Evolutionary conservation across 1,140 invertebrate species (phyloP).

Genomic region (Himalopsyche phryganea): DNA sequence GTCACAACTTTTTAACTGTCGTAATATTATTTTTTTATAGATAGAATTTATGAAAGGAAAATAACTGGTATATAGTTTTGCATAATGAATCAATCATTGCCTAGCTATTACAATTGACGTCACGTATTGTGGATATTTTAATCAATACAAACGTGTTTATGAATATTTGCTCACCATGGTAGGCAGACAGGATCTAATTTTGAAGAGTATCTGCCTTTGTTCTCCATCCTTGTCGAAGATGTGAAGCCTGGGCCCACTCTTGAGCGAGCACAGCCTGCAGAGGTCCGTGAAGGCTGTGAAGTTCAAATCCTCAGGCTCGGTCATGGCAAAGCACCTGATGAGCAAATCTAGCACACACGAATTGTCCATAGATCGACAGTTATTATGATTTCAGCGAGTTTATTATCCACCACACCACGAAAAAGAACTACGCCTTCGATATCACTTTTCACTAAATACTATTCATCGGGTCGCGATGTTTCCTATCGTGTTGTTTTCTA

Average conservation of each 20-base stretch:
- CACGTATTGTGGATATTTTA: background rate
- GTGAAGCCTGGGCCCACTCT: slow-evolving; percentile 60
- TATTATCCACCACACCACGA: too few relatives aligned
- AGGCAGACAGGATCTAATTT: slow-evolving; percentile 63
- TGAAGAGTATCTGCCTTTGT: slow-evolving; percentile 64
- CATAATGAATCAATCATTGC: too few relatives aligned
- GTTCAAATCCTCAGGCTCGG: slow-evolving; percentile 64
- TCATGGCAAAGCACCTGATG: slow-evolving; percentile 58
- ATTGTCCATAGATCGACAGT: slow-evolving; percentile 46
- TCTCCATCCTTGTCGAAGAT: slow-evolving; percentile 69
- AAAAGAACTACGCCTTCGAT: too few relatives aligned
- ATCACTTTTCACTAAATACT: too few relatives aligned
- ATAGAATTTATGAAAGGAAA: too few relatives aligned
- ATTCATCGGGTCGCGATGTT: background rate
- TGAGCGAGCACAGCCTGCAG: slow-evolving; percentile 64
- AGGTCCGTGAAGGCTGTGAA: slow-evolving; percentile 62
- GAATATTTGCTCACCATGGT: slow-evolving; percentile 56
- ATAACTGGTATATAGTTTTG: too few relatives aligned
- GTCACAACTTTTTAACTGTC: too few relatives aligned
- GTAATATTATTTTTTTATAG: too few relatives aligned
- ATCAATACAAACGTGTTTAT: background rate
- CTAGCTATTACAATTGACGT: too few relatives aligned
- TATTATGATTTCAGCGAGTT: background rate
- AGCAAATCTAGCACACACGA: slow-evolving; percentile 55
- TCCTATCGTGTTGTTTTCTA: background rate